Conservation (phyloP, 2,888 invertebrate species). For the Cyaniris semiargus region DNA sequence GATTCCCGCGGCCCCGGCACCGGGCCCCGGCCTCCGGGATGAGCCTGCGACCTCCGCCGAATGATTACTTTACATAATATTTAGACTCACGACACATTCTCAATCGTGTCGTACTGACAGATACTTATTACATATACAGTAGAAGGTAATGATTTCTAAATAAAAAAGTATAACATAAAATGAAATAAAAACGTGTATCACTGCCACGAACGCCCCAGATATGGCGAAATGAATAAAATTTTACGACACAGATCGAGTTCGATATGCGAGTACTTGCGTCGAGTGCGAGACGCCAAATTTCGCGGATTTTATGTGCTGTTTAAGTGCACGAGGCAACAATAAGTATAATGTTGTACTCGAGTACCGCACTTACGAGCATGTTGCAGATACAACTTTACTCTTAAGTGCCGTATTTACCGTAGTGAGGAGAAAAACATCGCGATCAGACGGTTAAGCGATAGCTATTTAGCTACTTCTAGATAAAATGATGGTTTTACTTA, state of each 20-base stretch:
- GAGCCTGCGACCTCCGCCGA: background rate
- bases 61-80: background rate
- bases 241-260: slow-evolving; percentile 1
- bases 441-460: background rate
- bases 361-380: background rate
- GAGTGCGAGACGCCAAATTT: slow-evolving; percentile 11
- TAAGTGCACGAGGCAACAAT: slow-evolving; percentile 3
- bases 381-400: background rate
- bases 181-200: background rate
- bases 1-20: background rate
- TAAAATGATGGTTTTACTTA: background rate
- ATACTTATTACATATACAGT: too few relatives aligned
- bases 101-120: too few relatives aligned
- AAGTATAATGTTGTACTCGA: background rate
- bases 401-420: background rate
- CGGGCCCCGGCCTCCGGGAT: background rate
- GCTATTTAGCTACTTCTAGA: too few relatives aligned
- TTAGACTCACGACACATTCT: background rate
- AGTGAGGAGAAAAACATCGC: background rate
- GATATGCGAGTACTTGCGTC: slow-evolving; percentile 1
- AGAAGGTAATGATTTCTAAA: too few relatives aligned
- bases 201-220: background rate
- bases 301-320: background rate
- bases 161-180: background rate
- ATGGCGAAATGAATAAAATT: background rate